Evolutionary conservation across 2,888 invertebrate genomes (phyloP).

Genomic region (Vanessa cardui): DNA sequence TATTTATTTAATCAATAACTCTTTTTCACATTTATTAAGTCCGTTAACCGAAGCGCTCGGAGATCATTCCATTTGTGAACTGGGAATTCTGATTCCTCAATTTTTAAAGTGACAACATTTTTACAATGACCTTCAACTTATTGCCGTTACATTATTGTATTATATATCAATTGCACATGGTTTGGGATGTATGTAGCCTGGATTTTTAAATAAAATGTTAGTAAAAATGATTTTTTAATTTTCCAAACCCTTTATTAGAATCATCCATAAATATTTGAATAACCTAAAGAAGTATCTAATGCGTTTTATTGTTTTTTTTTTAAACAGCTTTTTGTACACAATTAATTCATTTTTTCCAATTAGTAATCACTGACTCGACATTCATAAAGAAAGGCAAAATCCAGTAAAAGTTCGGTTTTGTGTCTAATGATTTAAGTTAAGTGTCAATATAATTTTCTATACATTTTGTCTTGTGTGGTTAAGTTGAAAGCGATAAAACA

Average conservation of each 20-base stretch:
- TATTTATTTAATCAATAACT: slow-evolving; percentile 5
- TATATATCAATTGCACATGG: slow-evolving; percentile 71
- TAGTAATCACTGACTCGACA: too few species aligned
- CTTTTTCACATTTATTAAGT: slow-evolving; percentile 7
- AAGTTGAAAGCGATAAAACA: too few species aligned
- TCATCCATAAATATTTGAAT: too few species aligned
- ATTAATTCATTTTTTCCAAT: too few species aligned
- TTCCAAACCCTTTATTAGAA: neutral
- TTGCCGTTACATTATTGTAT: slow-evolving; percentile 53
- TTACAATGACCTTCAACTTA: slow-evolving; percentile 41
- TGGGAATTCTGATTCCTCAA: slow-evolving; percentile 18
- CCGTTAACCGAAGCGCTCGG: neutral
- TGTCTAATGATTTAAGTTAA: too few species aligned
- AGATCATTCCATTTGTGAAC: slow-evolving; percentile 8
- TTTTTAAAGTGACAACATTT: slow-evolving; percentile 24
- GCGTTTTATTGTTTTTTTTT: too few species aligned
- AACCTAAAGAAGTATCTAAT: too few species aligned
- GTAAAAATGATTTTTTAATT: slow-evolving; percentile 49
- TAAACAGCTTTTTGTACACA: too few species aligned
- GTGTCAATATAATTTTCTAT: too few species aligned
- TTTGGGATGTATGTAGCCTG: slow-evolving; percentile 79
- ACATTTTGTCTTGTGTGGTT: too few species aligned
- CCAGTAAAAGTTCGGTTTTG: too few species aligned
- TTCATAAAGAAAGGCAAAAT: too few species aligned
- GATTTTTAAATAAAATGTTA: slow-evolving; percentile 71